A percentile compares a stretch with the other conserved stretches of the same genome.
These are phyloP conservation scores for Poecile atricapillus DNA, from an alignment of 2,113 vertebrate species.

Conservation along the genomic window DNA sequence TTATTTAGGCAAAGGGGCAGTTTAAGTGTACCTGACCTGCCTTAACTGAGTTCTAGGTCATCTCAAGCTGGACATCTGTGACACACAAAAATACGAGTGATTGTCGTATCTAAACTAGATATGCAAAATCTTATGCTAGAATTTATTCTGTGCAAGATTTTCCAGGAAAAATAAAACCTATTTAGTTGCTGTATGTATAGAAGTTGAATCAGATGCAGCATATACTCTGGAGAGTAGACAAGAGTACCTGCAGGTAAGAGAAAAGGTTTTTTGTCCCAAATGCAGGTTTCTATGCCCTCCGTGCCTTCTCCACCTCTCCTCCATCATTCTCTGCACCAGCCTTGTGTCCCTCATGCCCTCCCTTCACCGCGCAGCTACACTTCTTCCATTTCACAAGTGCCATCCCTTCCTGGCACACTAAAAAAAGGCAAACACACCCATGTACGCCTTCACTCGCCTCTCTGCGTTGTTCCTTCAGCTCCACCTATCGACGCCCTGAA, in stretches of 20 bases:
- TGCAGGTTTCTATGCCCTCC: neutral
- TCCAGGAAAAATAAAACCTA: neutral
- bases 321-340: neutral
- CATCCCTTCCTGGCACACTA: neutral
- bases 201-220: neutral
- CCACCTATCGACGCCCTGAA: neutral
- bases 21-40: neutral
- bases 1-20: neutral
- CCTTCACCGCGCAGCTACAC: neutral
- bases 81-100: neutral
- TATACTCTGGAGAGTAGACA: neutral
- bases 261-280: neutral
- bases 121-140: neutral
- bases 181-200: neutral
- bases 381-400: neutral
- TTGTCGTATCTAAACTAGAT: neutral
- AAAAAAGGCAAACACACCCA: neutral
- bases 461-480: neutral
- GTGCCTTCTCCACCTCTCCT: neutral
- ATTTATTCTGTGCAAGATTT: neutral
- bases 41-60: neutral
- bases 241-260: neutral
- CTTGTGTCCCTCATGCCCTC: neutral
- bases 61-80: neutral
- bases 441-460: fast-evolving